Evolutionary conservation across 2,113 vertebrate genomes (phyloP).

Genomic region (Clupea harengus): DNA sequence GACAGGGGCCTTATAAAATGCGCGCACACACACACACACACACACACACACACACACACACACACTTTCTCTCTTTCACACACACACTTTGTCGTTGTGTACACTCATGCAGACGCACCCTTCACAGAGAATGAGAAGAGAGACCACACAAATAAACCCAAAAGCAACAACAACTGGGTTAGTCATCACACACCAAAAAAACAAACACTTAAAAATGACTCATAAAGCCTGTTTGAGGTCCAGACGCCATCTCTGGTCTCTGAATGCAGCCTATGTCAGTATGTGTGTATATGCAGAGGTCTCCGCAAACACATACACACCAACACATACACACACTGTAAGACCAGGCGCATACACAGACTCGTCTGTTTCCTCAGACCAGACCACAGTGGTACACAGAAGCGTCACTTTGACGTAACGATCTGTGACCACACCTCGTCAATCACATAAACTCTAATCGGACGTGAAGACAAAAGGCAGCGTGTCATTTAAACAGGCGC

Average conservation of each 20-base stretch:
- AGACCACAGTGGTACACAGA: slow-evolving; percentile 1
- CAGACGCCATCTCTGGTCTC: slow-evolving; percentile 4
- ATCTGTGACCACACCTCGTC: background rate
- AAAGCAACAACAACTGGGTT: slow-evolving; percentile 7
- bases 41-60: background rate
- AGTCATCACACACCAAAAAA: background rate
- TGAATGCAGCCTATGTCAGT: background rate
- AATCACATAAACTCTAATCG: background rate
- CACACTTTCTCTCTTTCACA: too few species aligned
- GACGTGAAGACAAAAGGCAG: background rate
- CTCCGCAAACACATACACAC: background rate
- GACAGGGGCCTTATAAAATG: slow-evolving; percentile 67
- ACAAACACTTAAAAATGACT: background rate
- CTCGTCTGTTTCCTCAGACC: background rate
- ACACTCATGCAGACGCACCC: background rate
- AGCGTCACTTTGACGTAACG: slow-evolving; percentile 11
- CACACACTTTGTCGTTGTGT: too few species aligned
- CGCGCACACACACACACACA: slow-evolving; percentile 17
- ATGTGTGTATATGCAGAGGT: background rate
- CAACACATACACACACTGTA: slow-evolving; percentile 13
- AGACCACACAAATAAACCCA: slow-evolving; percentile 1
- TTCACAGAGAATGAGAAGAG: background rate
- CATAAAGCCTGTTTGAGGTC: slow-evolving; percentile 8
- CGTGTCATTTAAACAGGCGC: too few species aligned
- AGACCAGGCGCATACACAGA: background rate